A percentile compares a stretch with the other conserved stretches of the same genome.
These are phyloP conservation scores for Psophia crepitans DNA, from an alignment of 2,113 vertebrate genomes.

Conservation along the genomic window DNA sequence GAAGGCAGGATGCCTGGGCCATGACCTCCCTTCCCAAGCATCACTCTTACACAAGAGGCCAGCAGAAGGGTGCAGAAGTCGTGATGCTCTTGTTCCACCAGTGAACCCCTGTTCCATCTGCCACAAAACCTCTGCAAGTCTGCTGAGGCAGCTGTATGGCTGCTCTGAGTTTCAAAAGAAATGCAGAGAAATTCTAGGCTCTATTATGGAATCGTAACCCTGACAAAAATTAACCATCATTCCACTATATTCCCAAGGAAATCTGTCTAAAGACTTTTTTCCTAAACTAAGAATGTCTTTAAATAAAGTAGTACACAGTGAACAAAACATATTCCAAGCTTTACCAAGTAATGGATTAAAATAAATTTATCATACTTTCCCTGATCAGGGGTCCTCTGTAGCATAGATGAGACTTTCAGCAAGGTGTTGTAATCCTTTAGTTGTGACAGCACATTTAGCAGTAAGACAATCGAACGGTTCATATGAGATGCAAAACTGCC, in stretches of 20 bases:
- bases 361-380: conserved; percentile 88
- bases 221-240: background rate
- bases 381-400: conserved; percentile 98
- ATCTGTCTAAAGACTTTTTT: background rate
- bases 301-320: background rate
- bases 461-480: conserved; percentile 96
- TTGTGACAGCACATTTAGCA: conserved; percentile 91
- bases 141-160: background rate
- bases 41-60: background rate
- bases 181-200: background rate
- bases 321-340: background rate
- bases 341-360: background rate
- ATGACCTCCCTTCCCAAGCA: background rate
- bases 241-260: background rate
- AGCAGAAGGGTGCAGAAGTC: background rate
- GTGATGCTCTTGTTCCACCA: background rate
- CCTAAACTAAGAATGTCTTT: background rate
- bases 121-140: background rate
- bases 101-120: background rate
- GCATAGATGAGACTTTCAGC: conserved; percentile 95
- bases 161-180: background rate
- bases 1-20: conserved; percentile 46
- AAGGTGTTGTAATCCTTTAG: conserved; percentile 93
- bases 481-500: conserved; percentile 99
- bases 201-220: fast-evolving